Evolutionary conservation across 2,888 invertebrate genomes (phyloP).

Genomic region (Monopis laevigella): DNA sequence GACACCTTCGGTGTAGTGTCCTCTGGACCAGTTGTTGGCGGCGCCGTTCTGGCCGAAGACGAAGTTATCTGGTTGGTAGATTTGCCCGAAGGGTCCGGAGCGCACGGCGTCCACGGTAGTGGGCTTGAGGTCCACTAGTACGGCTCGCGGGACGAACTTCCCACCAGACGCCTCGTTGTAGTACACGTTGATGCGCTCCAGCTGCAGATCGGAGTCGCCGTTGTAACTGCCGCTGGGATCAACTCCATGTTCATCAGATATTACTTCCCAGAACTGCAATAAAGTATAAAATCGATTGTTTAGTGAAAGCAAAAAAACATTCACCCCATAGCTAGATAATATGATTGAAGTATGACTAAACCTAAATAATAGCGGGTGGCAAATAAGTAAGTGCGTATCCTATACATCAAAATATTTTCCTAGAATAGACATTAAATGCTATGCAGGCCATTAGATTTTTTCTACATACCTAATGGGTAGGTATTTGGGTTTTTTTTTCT

Average conservation of each 20-base stretch:
- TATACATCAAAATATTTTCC: neutral
- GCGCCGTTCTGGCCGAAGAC: constrained; percentile 73
- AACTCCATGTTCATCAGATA: constrained; percentile 81
- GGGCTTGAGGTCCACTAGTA: constrained; percentile 49
- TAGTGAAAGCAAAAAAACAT: too few relatives aligned
- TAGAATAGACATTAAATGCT: neutral
- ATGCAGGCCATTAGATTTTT: neutral
- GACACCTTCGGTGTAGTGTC: constrained; percentile 95
- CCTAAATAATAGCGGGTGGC: too few relatives aligned
- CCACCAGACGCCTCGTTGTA: constrained; percentile 74
- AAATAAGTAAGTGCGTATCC: neutral
- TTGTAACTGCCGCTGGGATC: constrained; percentile 75
- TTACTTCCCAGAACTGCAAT: constrained; percentile 77
- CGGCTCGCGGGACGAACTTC: constrained; percentile 54
- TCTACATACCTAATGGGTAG: too few relatives aligned
- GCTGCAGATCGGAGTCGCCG: constrained; percentile 76
- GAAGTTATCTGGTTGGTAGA: constrained; percentile 90
- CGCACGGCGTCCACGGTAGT: constrained; percentile 85
- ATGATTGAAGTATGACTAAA: too few relatives aligned
- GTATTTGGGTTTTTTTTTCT: too few relatives aligned
- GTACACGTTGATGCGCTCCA: constrained; percentile 81
- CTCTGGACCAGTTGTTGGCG: constrained; percentile 61
- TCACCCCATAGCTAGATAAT: too few relatives aligned
- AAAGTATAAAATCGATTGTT: too few relatives aligned
- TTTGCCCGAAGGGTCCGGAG: constrained; percentile 84